These are phyloP conservation scores for Aspidiotus rigidus DNA, from an alignment of 2,888 invertebrate genomes.

Conservation along the genomic window DNA sequence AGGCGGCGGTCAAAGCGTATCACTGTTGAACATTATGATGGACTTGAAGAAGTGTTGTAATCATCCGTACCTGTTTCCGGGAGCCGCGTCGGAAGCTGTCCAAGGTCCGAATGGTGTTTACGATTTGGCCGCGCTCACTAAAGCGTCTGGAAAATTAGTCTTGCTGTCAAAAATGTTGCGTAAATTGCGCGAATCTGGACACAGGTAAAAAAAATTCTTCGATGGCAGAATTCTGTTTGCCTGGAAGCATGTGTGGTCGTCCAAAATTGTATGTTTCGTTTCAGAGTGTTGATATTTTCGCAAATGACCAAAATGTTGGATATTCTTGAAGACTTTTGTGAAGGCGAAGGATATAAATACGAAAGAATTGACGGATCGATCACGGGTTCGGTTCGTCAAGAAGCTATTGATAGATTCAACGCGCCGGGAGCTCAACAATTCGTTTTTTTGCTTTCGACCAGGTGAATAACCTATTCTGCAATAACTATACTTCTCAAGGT, in stretches of 20 bases:
- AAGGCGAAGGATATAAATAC: slow-evolving; percentile 94
- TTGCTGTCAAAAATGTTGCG: slow-evolving; percentile 87
- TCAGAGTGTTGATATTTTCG: slow-evolving; percentile 91
- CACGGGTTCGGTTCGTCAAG: slow-evolving; percentile 88
- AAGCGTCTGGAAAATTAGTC: slow-evolving; percentile 91
- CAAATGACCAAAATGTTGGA: slow-evolving; percentile 99
- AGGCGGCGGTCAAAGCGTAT: slow-evolving; percentile 87
- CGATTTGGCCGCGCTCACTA: slow-evolving; percentile 81
- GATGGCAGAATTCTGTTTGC: background rate
- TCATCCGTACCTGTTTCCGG: slow-evolving; percentile 96
- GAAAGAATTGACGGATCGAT: slow-evolving; percentile 98
- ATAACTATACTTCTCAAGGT: background rate
- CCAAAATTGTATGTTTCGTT: slow-evolving; percentile 7
- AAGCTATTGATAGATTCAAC: slow-evolving; percentile 98
- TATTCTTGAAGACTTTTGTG: slow-evolving; percentile 96
- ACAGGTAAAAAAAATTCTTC: slow-evolving; percentile 45
- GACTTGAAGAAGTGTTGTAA: slow-evolving; percentile 99
- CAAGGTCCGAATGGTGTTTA: slow-evolving; percentile 84
- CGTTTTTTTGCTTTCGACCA: slow-evolving; percentile 88
- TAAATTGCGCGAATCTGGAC: slow-evolving; percentile 80
- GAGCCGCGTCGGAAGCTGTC: slow-evolving; percentile 86
- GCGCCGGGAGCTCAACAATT: slow-evolving; percentile 96
- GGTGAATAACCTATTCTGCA: slow-evolving; percentile 38
- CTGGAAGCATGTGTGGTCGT: background rate
- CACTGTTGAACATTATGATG: slow-evolving; percentile 98